phyloP scores from a whole-genome alignment of 2,888 invertebrate genomes.

The Xanthia icteritia region DNA sequence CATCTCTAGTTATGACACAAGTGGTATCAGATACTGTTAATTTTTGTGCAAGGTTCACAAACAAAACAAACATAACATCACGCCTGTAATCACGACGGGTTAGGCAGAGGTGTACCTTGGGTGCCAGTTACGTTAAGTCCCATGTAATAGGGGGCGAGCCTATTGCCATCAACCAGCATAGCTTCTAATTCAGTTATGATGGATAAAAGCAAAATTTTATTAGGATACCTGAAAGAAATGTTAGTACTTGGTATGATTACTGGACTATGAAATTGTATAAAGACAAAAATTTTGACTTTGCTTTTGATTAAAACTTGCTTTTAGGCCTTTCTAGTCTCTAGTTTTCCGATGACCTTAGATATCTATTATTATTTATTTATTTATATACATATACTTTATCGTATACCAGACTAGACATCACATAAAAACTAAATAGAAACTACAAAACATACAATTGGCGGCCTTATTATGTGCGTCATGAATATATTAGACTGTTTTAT shows the following conservation, averaged over 20 bases:
- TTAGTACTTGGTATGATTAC: background rate
- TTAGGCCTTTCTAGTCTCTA: background rate
- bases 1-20: too few relatives aligned
- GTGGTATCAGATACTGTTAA: background rate
- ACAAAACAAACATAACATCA: too few relatives aligned
- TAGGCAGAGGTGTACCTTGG: too few relatives aligned
- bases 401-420: too few relatives aligned
- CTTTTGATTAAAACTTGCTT: background rate
- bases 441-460: too few relatives aligned
- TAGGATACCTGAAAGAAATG: background rate
- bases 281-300: background rate
- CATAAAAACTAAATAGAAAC: too few relatives aligned
- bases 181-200: background rate
- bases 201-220: background rate
- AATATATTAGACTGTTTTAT: conserved; percentile 1
- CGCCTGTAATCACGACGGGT: too few relatives aligned
- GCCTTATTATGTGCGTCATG: background rate
- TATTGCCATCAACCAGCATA: background rate
- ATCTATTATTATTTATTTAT: too few relatives aligned
- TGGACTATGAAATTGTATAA: background rate
- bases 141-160: too few relatives aligned
- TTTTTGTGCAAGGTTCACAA: background rate
- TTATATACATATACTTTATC: too few relatives aligned
- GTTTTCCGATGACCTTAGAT: too few relatives aligned
- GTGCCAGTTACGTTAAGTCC: too few relatives aligned